Base-by-base conservation (phyloP, 2,888 invertebrate genomes). In the Lutraria lutraria region DNA sequence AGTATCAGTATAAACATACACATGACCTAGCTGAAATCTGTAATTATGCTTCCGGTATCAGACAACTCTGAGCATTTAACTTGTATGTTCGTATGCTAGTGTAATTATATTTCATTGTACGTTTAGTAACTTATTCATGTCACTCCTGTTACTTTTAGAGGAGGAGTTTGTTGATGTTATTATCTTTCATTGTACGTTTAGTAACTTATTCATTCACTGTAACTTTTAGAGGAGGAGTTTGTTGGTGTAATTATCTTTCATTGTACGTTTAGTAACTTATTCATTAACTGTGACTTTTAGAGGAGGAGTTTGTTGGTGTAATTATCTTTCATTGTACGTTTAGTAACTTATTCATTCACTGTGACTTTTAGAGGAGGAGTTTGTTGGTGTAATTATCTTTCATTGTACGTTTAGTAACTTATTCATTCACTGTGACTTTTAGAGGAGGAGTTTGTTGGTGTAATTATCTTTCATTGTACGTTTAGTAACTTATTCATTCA, bases 361-460 rank as follows among this genome's bases (percentile, higher is more conserved):
- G 3, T 83, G 34, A 21, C 29, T 80, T 83, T 13, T 81, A 88
- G 88, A 29, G 15, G 54, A 53, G 12, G 13, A 19, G 6, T 60
- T 79, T 52, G 52, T 80, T 53, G 89, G 89, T n/a, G 86, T 86
- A 1, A 16, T 60, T 12, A 4, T 56, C 21, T 56, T 15, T 56
- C 63, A n/a, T 60, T 60, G 21, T 15, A 4, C 21, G 15, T 25
- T 56, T 56, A 13, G 15, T 15, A 56, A 2, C 21, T 56, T 56
- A 15, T 56, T 3, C n/a, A 53, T 81, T 79, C 12, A n/a, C 3
- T 34, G 3, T 83, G 34, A 21, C 29, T 80, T 83, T 13, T 81
- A 88, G 88, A 29, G 15, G 54, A 53, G 12, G 13, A 19, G 6
- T 60, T 79, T 52, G 52, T 80, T 53, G 89, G 89, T n/a, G 86